phyloP scores from a whole-genome alignment of 2,797 vertebrate species.

The Clarias pachynema region DNA sequence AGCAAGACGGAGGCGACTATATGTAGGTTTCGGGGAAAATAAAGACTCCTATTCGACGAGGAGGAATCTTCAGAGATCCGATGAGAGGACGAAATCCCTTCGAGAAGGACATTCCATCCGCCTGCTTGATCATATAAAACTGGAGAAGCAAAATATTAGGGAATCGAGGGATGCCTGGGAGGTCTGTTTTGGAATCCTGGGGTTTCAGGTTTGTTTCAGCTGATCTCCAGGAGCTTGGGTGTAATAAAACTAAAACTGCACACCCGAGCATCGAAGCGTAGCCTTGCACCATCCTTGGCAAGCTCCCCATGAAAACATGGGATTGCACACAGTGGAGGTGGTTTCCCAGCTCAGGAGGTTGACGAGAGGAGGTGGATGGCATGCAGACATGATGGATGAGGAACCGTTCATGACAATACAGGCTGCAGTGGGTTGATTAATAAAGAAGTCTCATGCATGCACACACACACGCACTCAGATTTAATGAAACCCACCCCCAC shows the following conservation, averaged over 20 bases:
- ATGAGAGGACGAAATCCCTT: background rate
- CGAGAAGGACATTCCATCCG: background rate
- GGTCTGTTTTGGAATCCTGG: background rate
- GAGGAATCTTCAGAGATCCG: background rate
- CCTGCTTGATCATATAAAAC: background rate
- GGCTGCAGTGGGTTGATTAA: background rate
- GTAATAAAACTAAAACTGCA: conserved; percentile 6
- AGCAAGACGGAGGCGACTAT: conserved; percentile 33
- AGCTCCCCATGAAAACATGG: background rate
- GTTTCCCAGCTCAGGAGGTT: background rate
- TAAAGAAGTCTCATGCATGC: background rate
- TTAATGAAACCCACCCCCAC: conserved; percentile 24
- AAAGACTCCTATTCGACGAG: conserved; percentile 28
- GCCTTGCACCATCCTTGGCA: background rate
- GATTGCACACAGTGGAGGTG: background rate
- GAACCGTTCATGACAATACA: conserved; percentile 3
- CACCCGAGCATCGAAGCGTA: background rate
- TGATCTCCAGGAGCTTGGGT: background rate
- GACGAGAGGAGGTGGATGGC: background rate
- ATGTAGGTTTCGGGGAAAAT: conserved; percentile 34
- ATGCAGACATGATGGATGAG: conserved; percentile 4
- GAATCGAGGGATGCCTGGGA: background rate
- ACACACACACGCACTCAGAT: background rate
- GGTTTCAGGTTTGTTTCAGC: conserved; percentile 3
- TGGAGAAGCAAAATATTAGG: background rate